phyloP scores from a whole-genome alignment of 2,797 vertebrate species.

The Chelon labrosus region DNA sequence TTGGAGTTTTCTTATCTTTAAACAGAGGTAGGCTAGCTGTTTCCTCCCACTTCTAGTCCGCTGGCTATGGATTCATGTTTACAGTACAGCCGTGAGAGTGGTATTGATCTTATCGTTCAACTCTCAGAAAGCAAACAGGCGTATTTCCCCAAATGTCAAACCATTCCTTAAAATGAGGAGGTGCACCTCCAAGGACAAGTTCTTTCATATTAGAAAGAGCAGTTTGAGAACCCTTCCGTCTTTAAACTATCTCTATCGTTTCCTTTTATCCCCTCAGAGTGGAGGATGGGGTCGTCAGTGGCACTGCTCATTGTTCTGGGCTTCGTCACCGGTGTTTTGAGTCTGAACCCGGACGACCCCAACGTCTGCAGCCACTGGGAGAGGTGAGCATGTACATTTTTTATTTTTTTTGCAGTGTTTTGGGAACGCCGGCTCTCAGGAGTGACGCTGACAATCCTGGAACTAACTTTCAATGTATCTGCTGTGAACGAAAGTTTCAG shows the following conservation, averaged over 20 bases:
- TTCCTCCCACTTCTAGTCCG: background rate
- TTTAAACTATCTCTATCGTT: constrained; percentile 22
- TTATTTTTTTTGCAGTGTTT: constrained; percentile 22
- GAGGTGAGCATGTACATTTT: constrained; percentile 76
- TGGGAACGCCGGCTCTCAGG: constrained; percentile 3
- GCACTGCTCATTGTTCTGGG: constrained; percentile 79
- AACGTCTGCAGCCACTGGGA: constrained; percentile 99
- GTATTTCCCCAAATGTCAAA: background rate
- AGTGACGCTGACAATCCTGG: constrained; percentile 10
- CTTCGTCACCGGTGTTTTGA: constrained; percentile 78
- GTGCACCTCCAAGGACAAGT: constrained; percentile 1
- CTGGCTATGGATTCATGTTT: background rate
- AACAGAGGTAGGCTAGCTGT: background rate
- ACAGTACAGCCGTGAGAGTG: background rate
- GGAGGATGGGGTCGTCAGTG: constrained; percentile 83
- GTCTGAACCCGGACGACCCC: constrained; percentile 96
- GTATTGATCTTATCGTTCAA: background rate
- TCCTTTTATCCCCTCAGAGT: constrained; percentile 47
- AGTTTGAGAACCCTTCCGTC: background rate
- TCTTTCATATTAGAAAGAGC: background rate
- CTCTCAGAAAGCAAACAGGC: background rate
- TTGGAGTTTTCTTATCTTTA: background rate
- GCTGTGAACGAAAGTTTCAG: constrained; percentile 63
- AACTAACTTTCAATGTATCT: constrained; percentile 23
- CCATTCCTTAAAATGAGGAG: background rate